These are phyloP conservation scores for Erebia epiphron DNA, from an alignment of 2,888 invertebrate genomes.

Conservation along the genomic window DNA sequence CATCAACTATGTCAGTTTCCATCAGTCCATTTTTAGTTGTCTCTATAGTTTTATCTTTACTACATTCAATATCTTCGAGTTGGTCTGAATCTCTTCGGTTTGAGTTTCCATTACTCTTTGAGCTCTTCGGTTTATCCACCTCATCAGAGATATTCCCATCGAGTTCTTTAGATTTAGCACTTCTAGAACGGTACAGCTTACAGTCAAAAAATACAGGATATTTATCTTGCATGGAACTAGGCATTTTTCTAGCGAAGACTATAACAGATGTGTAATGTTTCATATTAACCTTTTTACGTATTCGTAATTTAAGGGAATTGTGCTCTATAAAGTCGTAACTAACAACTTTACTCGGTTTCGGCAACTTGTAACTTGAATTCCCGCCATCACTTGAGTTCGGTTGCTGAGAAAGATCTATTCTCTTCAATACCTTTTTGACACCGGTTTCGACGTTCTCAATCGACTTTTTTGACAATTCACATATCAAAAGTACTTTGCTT, in stretches of 20 bases:
- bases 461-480: slow-evolving; percentile 75
- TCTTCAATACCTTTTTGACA: slow-evolving; percentile 60
- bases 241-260: slow-evolving; percentile 58
- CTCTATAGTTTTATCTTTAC: slow-evolving; percentile 1
- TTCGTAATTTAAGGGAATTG: slow-evolving; percentile 57
- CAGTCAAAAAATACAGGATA: slow-evolving; percentile 71
- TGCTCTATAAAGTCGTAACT: slow-evolving; percentile 56
- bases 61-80: slow-evolving; percentile 14
- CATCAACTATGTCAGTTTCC: background rate
- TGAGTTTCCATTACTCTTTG: background rate
- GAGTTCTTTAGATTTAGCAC: slow-evolving; percentile 11
- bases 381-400: slow-evolving; percentile 48
- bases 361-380: slow-evolving; percentile 39
- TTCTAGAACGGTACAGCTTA: slow-evolving; percentile 57
- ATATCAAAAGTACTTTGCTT: slow-evolving; percentile 70
- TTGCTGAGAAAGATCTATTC: slow-evolving; percentile 52
- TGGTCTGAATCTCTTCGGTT: background rate
- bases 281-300: slow-evolving; percentile 60
- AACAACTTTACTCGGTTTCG: slow-evolving; percentile 26
- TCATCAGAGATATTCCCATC: background rate
- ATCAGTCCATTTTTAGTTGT: slow-evolving; percentile 1
- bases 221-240: slow-evolving; percentile 54
- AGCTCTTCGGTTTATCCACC: background rate
- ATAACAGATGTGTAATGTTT: slow-evolving; percentile 66
- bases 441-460: slow-evolving; percentile 71